These are phyloP conservation scores for Strigamia crassipes DNA, from an alignment of 2,888 invertebrate genomes.

Conservation along the genomic window DNA sequence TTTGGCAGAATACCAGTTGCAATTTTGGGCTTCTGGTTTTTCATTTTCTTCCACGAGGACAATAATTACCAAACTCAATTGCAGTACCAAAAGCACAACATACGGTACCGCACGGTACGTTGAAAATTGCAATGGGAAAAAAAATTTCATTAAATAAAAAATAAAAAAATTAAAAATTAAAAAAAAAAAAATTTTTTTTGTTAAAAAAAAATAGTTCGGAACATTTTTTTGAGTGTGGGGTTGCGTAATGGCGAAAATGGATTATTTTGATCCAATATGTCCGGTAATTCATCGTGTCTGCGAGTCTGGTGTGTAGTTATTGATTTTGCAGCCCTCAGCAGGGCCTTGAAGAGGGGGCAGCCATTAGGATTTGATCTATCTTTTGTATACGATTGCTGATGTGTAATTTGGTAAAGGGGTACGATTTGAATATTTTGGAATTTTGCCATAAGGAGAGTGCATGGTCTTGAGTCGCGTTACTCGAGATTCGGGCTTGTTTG, in stretches of 20 bases:
- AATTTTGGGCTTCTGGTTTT: background rate
- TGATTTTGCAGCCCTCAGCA: slow-evolving; percentile 40
- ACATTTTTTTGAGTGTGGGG: too few relatives aligned
- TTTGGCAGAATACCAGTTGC: slow-evolving; percentile 3
- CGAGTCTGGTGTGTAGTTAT: slow-evolving; percentile 30
- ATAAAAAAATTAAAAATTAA: too few relatives aligned
- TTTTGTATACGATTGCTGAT: slow-evolving; percentile 24
- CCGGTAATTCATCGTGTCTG: slow-evolving; percentile 10
- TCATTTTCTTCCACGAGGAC: background rate
- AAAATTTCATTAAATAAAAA: too few relatives aligned
- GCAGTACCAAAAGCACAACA: background rate
- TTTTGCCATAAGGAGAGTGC: background rate
- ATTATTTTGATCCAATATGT: slow-evolving; percentile 33
- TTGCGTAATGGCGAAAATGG: too few relatives aligned
- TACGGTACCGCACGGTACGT: too few relatives aligned
- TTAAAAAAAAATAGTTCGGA: too few relatives aligned
- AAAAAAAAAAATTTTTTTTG: too few relatives aligned
- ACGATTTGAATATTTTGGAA: background rate
- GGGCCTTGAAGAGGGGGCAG: slow-evolving; percentile 40
- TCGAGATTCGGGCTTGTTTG: background rate
- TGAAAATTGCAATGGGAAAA: too few relatives aligned
- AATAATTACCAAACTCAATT: background rate
- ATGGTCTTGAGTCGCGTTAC: background rate
- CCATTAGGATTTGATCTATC: slow-evolving; percentile 40
- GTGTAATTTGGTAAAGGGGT: slow-evolving; percentile 33